These are phyloP conservation scores for Glossosoma conforme DNA, from an alignment of 1,140 invertebrate species.

Conservation along the genomic window DNA sequence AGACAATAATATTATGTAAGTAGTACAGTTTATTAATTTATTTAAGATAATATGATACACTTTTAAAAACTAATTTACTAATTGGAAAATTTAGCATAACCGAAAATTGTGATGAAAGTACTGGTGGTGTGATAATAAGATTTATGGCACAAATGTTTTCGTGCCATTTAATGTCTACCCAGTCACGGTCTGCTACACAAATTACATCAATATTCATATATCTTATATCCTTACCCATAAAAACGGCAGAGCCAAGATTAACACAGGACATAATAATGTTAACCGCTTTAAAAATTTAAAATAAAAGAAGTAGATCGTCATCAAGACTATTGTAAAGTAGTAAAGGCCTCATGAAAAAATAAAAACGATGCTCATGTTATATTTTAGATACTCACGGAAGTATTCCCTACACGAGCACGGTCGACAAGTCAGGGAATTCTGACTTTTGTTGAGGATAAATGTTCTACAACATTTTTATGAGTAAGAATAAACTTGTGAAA, in stretches of 20 bases:
- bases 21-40: conserved; percentile 27
- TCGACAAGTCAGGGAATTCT: no score
- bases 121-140: conserved; percentile 8
- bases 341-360: no score
- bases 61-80: conserved; percentile 24
- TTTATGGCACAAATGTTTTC: conserved; percentile 19
- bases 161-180: conserved; percentile 15
- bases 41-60: conserved; percentile 27
- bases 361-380: no score
- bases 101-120: conserved; percentile 21
- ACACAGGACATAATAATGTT: neutral
- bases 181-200: conserved; percentile 21
- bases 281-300: no score
- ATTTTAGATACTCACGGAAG: no score
- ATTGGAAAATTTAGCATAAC: conserved; percentile 19
- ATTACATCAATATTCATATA: conserved; percentile 21
- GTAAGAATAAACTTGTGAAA: conserved; percentile 15
- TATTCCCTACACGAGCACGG: no score
- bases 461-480: neutral
- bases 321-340: no score
- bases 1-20: conserved; percentile 4
- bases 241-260: conserved; percentile 9
- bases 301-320: no score
- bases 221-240: conserved; percentile 21
- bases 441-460: neutral